Base-by-base conservation (phyloP, 2,113 vertebrate genomes). In the Pterocles gutturalis region DNA sequence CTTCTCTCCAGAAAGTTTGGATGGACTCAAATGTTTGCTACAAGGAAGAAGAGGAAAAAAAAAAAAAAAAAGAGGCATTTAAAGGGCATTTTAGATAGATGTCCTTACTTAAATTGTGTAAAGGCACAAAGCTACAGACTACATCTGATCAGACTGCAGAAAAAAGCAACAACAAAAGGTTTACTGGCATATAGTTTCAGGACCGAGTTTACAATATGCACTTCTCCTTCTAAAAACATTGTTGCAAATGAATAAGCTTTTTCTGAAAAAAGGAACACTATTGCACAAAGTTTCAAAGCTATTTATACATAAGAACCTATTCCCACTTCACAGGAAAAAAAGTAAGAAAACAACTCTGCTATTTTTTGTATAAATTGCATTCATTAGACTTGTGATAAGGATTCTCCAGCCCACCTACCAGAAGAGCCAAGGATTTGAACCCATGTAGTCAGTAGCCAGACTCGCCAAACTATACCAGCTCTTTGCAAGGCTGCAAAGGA, bases 401-500 rank as follows among this genome's bases (percentile, higher is more conserved):
- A 48, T 72, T 24, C 48, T 69, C 48, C 58, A 88, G 49, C 34
- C 34, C 36, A 61, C 8, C 45, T 76, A 43, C 13, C 46, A 34
- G 6, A 66, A 10, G 8, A 5, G 3, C 21, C 49, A 62, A 73
- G 33, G n/a, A 45, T 33, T 54, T 1, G 1, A 69, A 61, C 17
- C 15, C 7, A 6, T 20, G 26, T 49, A n/a, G 43, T 17, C 0
- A 0, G 45, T 4, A 85, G 22, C 22, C 53, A 87, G 34, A 33
- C 73, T 38, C 71, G 62, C 14, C 29, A 16, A 65, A 33, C 31
- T 7, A 0, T 7, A 48, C 4, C 26, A 57, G 49, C 65, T 49
- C 88, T 58, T 31, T 66, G 25, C 25, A 58, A 73, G 51, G 51
- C 55, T 89, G 57, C 53, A 15, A n/a, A 64, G 33, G 5, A 76